Percentiles rank a stretch among this genome's conserved stretches.
phyloP scores from a whole-genome alignment of 2,888 invertebrate genomes.

The Napeogenes sylphis region DNA sequence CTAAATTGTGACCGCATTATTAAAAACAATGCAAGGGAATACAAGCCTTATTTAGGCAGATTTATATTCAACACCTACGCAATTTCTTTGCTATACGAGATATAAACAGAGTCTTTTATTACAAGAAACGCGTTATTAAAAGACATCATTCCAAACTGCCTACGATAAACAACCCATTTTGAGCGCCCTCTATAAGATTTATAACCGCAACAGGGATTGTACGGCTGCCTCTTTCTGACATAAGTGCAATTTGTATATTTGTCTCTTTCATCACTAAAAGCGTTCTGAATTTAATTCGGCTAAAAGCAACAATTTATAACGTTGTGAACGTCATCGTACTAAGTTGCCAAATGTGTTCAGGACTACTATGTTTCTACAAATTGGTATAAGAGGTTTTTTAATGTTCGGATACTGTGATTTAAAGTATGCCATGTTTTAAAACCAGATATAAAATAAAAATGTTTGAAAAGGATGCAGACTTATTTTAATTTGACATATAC shows the following conservation, averaged over 20 bases:
- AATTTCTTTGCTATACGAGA: conserved; percentile 25
- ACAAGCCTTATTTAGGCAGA: conserved; percentile 20
- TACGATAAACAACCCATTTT: conserved; percentile 60
- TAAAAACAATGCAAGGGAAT: conserved; percentile 21
- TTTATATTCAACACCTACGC: conserved; percentile 19
- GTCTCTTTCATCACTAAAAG: conserved; percentile 27
- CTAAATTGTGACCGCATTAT: conserved; percentile 26
- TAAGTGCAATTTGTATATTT: conserved; percentile 10
- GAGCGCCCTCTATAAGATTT: conserved; percentile 35
- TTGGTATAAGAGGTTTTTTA: conserved; percentile 23
- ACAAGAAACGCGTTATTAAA: conserved; percentile 40
- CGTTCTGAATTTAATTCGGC: conserved; percentile 39
- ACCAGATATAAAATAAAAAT: too few relatives aligned
- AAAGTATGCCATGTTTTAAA: neutral
- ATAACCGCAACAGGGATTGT: conserved; percentile 9
- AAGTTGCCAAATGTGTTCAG: conserved; percentile 31
- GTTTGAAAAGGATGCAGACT: too few relatives aligned
- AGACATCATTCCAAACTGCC: conserved; percentile 55
- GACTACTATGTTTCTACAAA: conserved; percentile 21
- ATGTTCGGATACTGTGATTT: conserved; percentile 15
- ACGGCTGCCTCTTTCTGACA: conserved; percentile 24
- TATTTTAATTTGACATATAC: too few relatives aligned
- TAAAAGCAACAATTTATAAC: conserved; percentile 42
- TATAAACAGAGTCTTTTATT: conserved; percentile 27
- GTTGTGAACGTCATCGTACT: conserved; percentile 31